Evolutionary conservation across 2,797 vertebrate species (phyloP), one percentile per base, ranked within the genome.

Genomic region (Chloroceryle amazona): DNA sequence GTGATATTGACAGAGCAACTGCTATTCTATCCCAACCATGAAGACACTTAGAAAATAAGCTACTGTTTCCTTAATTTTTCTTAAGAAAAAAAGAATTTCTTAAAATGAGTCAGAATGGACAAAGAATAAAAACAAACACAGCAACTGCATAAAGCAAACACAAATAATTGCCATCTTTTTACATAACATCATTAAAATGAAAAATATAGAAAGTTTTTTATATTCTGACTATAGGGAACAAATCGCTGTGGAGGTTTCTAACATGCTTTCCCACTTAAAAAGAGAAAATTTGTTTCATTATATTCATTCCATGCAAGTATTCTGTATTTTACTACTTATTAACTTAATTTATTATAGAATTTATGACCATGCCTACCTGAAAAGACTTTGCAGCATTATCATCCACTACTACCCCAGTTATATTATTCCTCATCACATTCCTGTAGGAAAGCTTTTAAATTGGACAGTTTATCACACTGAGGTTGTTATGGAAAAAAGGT

Each of bases 1-100:
- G 54, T 90, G 62, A 66, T 85, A 93, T 79, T 90, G 60, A 86
- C 76, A 91, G 82, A 95, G 83, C 88, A 89, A 94, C 63, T 52
- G 85, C 62, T 94, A 39, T 90, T 90, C 76, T 89, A 86, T 19
- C 62, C 72, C 49, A 92, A 47, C 31, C 54, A 81, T 20, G 86
- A 68, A 89, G 63, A 54, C 46, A 62, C 28, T 29, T 31, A 41
- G 49, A 89, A 96, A 83, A 81, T 28, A 66, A 21, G 17, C 29
- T 66, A 39, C 41, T 41, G 9, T 46, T 83, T 80, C 71, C 54
- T 86, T 80, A 86, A n/a, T 79, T 89, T 62, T 83, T 70, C 35
- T 74, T 84, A 70, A 79, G 19, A 11, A 54, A 92, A 93, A 90
- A 9, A 60, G 89, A 67, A 58, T 54, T 91, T 78, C 29, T 85